Evolutionary conservation across 2,888 invertebrate genomes (phyloP), one percentile per base, ranked within the genome.

Genomic region (Tenthredo mesomela): DNA sequence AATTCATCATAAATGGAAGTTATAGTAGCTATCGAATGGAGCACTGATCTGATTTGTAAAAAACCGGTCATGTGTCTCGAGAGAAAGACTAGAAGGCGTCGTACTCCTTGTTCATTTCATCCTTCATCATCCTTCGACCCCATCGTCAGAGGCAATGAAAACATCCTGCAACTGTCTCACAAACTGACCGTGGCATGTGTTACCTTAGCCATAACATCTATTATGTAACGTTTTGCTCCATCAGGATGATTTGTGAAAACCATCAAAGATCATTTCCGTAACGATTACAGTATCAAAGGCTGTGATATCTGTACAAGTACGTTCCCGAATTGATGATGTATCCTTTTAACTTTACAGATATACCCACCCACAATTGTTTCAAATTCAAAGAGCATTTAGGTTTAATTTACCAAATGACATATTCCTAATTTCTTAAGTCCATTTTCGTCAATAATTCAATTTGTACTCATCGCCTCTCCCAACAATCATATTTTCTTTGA

Each of bases 161-260:
- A 73, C 21, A 37, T 21, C 71, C 12, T 67, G 29, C 12, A 73
- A 73, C 71, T 43, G 25, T 73, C 21, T 43, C 10, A 43, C n/a
- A 73, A n/a, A 73, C 71, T 21, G 71, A 43, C 43, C 71, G 25
- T 6, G 25, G 40, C 40, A 73, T 73, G 43, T 73, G 43, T 73
- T 43, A 40, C 25, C 43, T 73, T 43, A n/a, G 40, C 71, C 71
- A 73, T 73, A 73, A 67, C 6, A 33, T 67, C 21, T 73, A 73
- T 73, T 4, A 40, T 43, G 71, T 43, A 43, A 73, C 21, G 67
- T 67, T 33, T 33, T 67, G 18, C 33, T 67, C 33, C 33, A 67
- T 73, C 43, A 10, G 43, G 43, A 73, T 73, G n/a, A 73, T 73
- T 73, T 73, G 43, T 73, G 6, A 25, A 73, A 73, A 43, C 9